Conservation (phyloP, 2,888 invertebrate species). For the Sarcophaga variegata region DNA sequence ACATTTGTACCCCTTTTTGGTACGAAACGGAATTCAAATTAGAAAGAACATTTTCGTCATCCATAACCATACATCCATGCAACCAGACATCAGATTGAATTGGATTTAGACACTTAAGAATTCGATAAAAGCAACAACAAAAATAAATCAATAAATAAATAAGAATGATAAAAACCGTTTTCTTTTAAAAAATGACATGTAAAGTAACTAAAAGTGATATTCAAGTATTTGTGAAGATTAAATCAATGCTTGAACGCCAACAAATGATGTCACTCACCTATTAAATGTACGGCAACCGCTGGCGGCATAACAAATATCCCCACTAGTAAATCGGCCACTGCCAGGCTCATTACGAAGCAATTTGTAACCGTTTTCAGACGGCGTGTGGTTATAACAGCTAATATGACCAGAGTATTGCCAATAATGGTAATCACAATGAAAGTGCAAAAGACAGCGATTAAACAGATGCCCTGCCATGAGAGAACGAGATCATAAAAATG, state of each 20-base stretch:
- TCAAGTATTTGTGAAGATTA: too few relatives aligned
- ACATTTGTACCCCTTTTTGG: too few relatives aligned
- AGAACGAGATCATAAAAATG: conserved; percentile 78
- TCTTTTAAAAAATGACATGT: not conserved
- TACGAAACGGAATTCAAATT: too few relatives aligned
- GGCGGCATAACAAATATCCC: conserved; percentile 98
- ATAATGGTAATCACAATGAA: conserved; percentile 89
- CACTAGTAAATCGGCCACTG: conserved; percentile 95
- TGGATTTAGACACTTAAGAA: too few relatives aligned
- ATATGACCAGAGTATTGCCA: conserved; percentile 94
- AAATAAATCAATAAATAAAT: conserved; percentile 1
- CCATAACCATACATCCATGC: too few relatives aligned
- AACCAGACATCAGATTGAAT: too few relatives aligned
- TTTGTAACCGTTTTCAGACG: conserved; percentile 96
- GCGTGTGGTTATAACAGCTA: conserved; percentile 93
- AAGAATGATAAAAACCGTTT: not conserved
- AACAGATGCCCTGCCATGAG: conserved; percentile 83
- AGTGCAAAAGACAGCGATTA: conserved; percentile 85
- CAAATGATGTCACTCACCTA: conserved; percentile 84
- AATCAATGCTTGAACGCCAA: too few relatives aligned
- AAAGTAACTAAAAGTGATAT: too few relatives aligned
- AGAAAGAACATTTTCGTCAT: too few relatives aligned
- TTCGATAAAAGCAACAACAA: too few relatives aligned
- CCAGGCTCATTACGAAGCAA: conserved; percentile 96
- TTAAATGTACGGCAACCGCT: conserved; percentile 91